Percentiles rank a stretch among this genome's conserved stretches.
Evolutionary conservation across 2,888 invertebrate species (phyloP).

Genomic region (Agonopterix heracliana): DNA sequence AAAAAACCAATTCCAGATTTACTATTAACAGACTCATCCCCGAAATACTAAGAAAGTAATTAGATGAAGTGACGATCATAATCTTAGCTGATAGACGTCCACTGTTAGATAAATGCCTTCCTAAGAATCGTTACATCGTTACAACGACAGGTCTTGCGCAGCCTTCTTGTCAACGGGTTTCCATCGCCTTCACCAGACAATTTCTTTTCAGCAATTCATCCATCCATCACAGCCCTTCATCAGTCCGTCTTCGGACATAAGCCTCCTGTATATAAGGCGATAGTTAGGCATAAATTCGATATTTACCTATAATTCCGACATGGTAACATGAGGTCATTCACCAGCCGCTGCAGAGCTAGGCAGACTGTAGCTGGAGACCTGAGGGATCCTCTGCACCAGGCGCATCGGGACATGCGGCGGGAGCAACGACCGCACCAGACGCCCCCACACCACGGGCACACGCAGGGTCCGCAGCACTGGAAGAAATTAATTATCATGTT

Average conservation of each 20-base stretch:
- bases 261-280: neutral
- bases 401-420: slow-evolving; percentile 57
- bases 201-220: too few relatives aligned
- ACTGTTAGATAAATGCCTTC: too few relatives aligned
- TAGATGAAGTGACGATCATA: too few relatives aligned
- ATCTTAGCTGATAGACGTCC: too few relatives aligned
- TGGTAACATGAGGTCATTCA: slow-evolving; percentile 65
- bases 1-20: too few relatives aligned
- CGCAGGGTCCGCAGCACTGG: slow-evolving; percentile 65
- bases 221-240: too few relatives aligned
- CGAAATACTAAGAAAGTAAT: too few relatives aligned
- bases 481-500: neutral
- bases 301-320: slow-evolving; percentile 66
- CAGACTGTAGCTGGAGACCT: slow-evolving; percentile 57
- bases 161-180: too few relatives aligned
- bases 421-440: slow-evolving; percentile 66
- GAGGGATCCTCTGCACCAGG: slow-evolving; percentile 61
- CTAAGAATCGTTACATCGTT: too few relatives aligned
- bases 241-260: neutral
- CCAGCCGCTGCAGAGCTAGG: slow-evolving; percentile 56
- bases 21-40: too few relatives aligned
- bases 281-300: neutral
- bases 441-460: slow-evolving; percentile 66
- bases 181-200: too few relatives aligned
- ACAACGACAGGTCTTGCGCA: too few relatives aligned